A percentile compares a stretch with the other conserved stretches of the same genome.
Conservation (phyloP, 1,140 invertebrate species). For the Caenorhabditis briggsae region DNA sequence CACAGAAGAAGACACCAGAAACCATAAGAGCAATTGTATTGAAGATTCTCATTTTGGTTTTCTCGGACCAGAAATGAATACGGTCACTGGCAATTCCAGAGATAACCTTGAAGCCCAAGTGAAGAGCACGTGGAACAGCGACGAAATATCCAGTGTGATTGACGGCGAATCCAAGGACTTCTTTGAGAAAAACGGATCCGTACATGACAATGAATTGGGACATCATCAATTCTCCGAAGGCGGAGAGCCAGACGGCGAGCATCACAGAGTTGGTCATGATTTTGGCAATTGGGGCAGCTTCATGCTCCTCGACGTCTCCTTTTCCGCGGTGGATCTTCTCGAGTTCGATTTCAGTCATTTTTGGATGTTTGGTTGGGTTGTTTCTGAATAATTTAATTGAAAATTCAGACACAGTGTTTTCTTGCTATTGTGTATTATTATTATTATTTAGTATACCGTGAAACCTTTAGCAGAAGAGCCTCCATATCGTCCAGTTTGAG, state of each 20-base stretch:
- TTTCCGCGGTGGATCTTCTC: constrained; percentile 68
- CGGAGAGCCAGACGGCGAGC: constrained; percentile 64
- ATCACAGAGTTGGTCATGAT: constrained; percentile 67
- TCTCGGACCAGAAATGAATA: constrained; percentile 66
- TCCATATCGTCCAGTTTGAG: too few relatives aligned
- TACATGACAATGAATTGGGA: constrained; percentile 68
- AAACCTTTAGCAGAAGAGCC: too few relatives aligned
- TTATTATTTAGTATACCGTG: too few relatives aligned
- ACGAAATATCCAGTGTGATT: constrained; percentile 66
- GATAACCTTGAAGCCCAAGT: constrained; percentile 63
- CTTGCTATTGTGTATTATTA: too few relatives aligned
- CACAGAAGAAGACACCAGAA: constrained; percentile 65
- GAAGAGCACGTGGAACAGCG: constrained; percentile 63
- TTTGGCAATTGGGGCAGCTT: constrained; percentile 54
- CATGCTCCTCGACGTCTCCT: constrained; percentile 61
- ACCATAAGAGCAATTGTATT: constrained; percentile 67
- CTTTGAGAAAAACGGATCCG: constrained; percentile 65
- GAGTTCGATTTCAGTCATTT: constrained; percentile 65
- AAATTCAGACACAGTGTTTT: too few relatives aligned
- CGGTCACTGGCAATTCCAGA: constrained; percentile 61
- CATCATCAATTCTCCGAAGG: constrained; percentile 67
- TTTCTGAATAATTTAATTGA: too few relatives aligned
- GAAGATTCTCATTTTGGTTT: constrained; percentile 64
- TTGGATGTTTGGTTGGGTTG: constrained; percentile 61
- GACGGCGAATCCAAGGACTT: constrained; percentile 64